A percentile compares a stretch with the other conserved stretches of the same genome.
Conservation (phyloP, 2,797 vertebrate genomes). For the Phataginus tetradactyla region DNA sequence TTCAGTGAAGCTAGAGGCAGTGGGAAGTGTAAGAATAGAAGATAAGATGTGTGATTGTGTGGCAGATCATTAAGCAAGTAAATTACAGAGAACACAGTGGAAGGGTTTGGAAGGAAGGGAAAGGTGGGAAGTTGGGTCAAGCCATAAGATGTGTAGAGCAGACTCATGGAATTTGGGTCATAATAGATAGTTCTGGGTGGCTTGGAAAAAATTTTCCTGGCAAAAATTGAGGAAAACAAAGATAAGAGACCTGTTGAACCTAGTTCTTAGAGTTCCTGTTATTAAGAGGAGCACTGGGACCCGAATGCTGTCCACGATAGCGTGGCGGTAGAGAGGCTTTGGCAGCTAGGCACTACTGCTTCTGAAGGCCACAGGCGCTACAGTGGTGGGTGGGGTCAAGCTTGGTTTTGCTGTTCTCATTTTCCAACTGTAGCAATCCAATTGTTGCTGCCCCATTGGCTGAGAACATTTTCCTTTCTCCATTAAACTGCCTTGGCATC, state of each 20-base stretch:
- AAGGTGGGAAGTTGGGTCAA: not conserved
- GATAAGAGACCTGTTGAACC: not conserved
- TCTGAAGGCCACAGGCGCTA: not conserved
- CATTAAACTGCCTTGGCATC: conserved; percentile 15
- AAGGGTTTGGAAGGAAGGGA: not conserved
- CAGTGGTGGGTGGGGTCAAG: not conserved
- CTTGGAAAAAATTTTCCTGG: not conserved
- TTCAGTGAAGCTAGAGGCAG: not conserved
- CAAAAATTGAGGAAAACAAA: not conserved
- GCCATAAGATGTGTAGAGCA: not conserved
- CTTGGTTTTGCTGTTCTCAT: not conserved
- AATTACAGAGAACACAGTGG: not conserved
- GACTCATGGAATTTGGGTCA: not conserved
- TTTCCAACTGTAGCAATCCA: not conserved
- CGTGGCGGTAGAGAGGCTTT: not conserved
- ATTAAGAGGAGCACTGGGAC: not conserved
- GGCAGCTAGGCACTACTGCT: not conserved
- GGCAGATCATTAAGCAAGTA: not conserved
- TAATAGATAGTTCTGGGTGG: not conserved
- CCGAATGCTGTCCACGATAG: not conserved
- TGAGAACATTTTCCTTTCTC: not conserved
- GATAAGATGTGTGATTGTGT: not conserved
- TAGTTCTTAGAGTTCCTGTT: not conserved
- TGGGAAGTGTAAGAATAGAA: not conserved
- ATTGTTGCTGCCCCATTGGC: not conserved